These are phyloP conservation scores for Oncorhynchus nerka DNA, from an alignment of 2,113 vertebrate genomes.

Conservation along the genomic window DNA sequence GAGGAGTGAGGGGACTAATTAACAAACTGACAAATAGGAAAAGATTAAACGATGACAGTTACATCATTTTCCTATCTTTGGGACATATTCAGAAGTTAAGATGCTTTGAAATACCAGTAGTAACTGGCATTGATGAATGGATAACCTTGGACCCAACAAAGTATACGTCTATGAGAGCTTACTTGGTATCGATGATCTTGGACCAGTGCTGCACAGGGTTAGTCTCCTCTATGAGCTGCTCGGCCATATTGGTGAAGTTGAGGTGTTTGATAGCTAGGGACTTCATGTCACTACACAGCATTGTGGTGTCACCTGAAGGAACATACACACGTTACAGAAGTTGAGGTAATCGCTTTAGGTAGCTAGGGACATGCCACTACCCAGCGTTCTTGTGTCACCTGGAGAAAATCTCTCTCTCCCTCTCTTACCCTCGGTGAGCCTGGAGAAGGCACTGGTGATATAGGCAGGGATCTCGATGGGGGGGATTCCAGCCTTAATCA, in stretches of 20 bases:
- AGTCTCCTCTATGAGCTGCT: constrained; percentile 73
- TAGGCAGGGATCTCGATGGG: constrained; percentile 75
- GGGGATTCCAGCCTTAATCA: constrained; percentile 51
- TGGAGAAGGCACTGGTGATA: constrained; percentile 78
- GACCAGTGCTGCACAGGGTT: constrained; percentile 81
- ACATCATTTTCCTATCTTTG: too few relatives aligned
- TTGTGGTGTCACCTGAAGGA: too few relatives aligned
- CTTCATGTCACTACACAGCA: constrained; percentile 74
- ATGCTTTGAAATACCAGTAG: neutral
- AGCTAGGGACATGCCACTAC: too few relatives aligned
- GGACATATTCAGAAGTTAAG: neutral
- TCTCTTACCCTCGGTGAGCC: constrained; percentile 75
- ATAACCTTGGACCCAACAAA: too few relatives aligned
- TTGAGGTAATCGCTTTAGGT: too few relatives aligned
- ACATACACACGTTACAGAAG: too few relatives aligned
- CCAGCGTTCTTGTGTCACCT: constrained; percentile 71
- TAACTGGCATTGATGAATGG: too few relatives aligned
- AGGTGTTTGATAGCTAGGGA: constrained; percentile 76
- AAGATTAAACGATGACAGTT: neutral
- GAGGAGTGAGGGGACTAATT: too few relatives aligned
- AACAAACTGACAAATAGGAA: too few relatives aligned
- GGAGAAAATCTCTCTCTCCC: constrained; percentile 3
- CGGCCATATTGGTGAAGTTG: constrained; percentile 74
- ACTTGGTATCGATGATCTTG: constrained; percentile 80
- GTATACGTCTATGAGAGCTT: too few relatives aligned